A percentile compares a stretch with the other conserved stretches of the same genome.
phyloP scores from a whole-genome alignment of 1,140 invertebrate genomes.

The Aphelinus atriplicis region DNA sequence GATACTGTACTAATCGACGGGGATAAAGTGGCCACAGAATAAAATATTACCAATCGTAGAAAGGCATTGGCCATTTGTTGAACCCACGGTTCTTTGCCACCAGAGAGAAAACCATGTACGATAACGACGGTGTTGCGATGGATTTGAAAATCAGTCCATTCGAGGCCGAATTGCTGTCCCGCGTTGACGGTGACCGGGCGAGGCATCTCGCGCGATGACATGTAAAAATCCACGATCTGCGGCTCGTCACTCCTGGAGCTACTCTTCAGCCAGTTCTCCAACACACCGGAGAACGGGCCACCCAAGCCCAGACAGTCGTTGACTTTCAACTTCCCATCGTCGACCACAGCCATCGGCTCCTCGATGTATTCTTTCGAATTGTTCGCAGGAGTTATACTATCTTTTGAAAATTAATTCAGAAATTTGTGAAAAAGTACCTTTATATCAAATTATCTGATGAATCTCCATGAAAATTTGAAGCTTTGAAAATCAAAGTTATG shows the following conservation, averaged over 20 bases:
- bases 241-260: slow-evolving; percentile 43
- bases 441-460: too few species aligned
- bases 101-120: slow-evolving; percentile 70
- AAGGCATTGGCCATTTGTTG: slow-evolving; percentile 65
- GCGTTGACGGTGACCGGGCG: slow-evolving; percentile 48
- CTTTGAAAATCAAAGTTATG: too few species aligned
- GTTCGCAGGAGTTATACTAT: too few species aligned
- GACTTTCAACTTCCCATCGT: background rate
- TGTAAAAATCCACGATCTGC: slow-evolving; percentile 54
- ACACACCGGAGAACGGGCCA: slow-evolving; percentile 34
- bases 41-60: slow-evolving; percentile 44
- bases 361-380: too few species aligned
- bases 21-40: too few species aligned
- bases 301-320: slow-evolving; percentile 58
- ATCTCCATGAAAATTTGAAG: too few species aligned
- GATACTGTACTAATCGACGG: too few species aligned
- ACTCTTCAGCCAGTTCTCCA: slow-evolving; percentile 49
- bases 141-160: slow-evolving; percentile 68
- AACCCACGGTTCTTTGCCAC: slow-evolving; percentile 67
- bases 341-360: background rate
- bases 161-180: slow-evolving; percentile 68
- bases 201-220: slow-evolving; percentile 51
- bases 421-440: too few species aligned
- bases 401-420: too few species aligned
- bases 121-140: slow-evolving; percentile 66